Conservation (phyloP, 2,888 invertebrate genomes). For the Ochlodes sylvanus region DNA sequence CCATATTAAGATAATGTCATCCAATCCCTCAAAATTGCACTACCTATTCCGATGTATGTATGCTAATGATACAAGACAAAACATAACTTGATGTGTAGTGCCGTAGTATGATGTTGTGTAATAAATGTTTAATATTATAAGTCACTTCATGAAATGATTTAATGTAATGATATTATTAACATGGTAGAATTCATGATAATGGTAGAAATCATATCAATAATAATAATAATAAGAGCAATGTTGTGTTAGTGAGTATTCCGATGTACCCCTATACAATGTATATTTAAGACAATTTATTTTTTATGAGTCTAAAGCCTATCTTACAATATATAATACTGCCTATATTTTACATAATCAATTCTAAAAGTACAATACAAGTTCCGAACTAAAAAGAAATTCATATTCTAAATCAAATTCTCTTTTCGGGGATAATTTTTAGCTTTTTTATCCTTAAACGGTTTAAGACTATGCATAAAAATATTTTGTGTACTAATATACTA, state of each 20-base stretch:
- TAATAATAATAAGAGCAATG: too few relatives aligned
- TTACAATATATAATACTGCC: neutral
- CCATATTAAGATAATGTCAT: too few relatives aligned
- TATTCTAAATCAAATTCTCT: neutral
- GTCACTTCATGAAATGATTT: neutral
- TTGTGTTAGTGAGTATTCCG: neutral
- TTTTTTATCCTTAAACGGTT: conserved; percentile 6
- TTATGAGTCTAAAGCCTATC: neutral
- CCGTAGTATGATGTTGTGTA: neutral
- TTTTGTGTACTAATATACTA: conserved; percentile 16
- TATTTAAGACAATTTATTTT: neutral
- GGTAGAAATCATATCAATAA: too few relatives aligned
- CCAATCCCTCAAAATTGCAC: too few relatives aligned
- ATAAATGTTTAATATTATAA: neutral
- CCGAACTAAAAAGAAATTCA: conserved; percentile 11
- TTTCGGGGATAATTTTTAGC: conserved; percentile 11
- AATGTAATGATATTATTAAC: too few relatives aligned
- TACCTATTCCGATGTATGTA: too few relatives aligned
- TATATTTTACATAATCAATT: neutral
- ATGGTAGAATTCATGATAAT: too few relatives aligned
- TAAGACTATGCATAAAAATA: neutral
- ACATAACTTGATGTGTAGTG: neutral
- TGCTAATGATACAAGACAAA: neutral
- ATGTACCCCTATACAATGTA: neutral
- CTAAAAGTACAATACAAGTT: conserved; percentile 11